These are phyloP conservation scores for Gasterosteus nipponicus DNA, from an alignment of 2,113 vertebrate species.

Conservation along the genomic window DNA sequence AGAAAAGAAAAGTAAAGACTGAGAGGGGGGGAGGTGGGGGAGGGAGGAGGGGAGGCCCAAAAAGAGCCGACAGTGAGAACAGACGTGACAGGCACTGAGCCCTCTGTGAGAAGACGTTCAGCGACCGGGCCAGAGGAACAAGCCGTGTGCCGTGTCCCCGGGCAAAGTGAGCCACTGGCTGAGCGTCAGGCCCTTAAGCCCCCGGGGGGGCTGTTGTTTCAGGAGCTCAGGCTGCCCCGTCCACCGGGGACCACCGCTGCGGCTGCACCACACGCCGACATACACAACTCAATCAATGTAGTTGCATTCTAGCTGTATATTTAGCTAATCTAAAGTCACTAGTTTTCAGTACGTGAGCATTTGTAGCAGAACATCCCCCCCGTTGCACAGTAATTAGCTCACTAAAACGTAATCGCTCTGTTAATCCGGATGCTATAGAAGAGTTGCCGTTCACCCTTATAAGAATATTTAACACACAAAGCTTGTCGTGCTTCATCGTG, in stretches of 20 bases:
- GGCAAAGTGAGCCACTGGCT: slow-evolving; percentile 53
- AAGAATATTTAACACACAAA: slow-evolving; percentile 4
- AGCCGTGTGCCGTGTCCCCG: background rate
- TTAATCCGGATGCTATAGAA: slow-evolving; percentile 29
- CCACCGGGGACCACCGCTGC: slow-evolving; percentile 38
- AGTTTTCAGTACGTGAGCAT: slow-evolving; percentile 3
- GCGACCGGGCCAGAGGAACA: slow-evolving; percentile 43
- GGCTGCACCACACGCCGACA: slow-evolving; percentile 22
- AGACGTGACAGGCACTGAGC: slow-evolving; percentile 25
- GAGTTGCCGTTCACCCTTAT: slow-evolving; percentile 20
- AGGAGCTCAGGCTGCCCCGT: slow-evolving; percentile 31
- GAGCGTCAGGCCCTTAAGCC: slow-evolving; percentile 43
- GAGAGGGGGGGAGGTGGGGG: slow-evolving; percentile 1
- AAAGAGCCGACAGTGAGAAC: slow-evolving; percentile 25
- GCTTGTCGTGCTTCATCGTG: background rate
- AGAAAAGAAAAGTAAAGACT: slow-evolving; percentile 25
- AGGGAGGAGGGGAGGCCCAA: slow-evolving; percentile 3
- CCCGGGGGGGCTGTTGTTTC: slow-evolving; percentile 44
- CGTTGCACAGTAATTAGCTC: slow-evolving; percentile 32
- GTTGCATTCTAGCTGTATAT: background rate
- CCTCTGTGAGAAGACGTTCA: slow-evolving; percentile 39
- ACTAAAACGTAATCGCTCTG: slow-evolving; percentile 43
- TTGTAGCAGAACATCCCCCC: slow-evolving; percentile 3
- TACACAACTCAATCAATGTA: slow-evolving; percentile 34
- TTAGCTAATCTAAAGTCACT: slow-evolving; percentile 13